Evolutionary conservation across 2,888 invertebrate species (phyloP), one percentile per base, ranked within the genome.

Genomic region (Microplitis deprimator): DNA sequence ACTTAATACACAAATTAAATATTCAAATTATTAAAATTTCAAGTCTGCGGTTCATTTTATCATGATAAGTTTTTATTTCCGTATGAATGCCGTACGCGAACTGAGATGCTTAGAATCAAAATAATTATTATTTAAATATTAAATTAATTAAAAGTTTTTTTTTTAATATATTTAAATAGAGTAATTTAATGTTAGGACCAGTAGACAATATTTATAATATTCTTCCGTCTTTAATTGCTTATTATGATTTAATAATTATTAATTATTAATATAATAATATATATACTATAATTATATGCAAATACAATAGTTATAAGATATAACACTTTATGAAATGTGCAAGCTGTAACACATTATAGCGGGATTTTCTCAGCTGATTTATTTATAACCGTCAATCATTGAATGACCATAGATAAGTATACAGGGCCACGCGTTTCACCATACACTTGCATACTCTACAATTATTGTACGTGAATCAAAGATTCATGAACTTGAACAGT

Each of bases 401-500:
- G 64, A 68, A 76, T 73, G 70, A 50, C 72, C 70, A 72, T 67
- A 68, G 78, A 77, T 75, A 74, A 77, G 68, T 74, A 75, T 75
- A 81, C 40, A 73, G 68, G 71, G 10, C 41, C 60, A 62, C 40
- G 29, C 69, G 38, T 39, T 69, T 64, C 69, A 68, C 50, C 20
- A 29, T 29, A 29, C 29, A 29, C 29, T 64, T 29, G 2, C 40
- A n/a, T 17, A 17, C 38, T 6, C 65, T 60, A 67, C 50, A 74
- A 70, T 76, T 38, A 68, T 50, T 62, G 29, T 29, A 10, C 59
- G 41, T 50, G 41, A 50, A 76, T 20, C 6, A 16, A 17, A 74
- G 68, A 61, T 72, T 65, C 74, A 73, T 69, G 82, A 82, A 79
- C 80, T 79, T 79, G 76, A 85, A 84, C 84, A 82, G 84, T 82